Evolutionary conservation across 2,113 vertebrate genomes (phyloP).

Genomic region (Larimichthys crocea): DNA sequence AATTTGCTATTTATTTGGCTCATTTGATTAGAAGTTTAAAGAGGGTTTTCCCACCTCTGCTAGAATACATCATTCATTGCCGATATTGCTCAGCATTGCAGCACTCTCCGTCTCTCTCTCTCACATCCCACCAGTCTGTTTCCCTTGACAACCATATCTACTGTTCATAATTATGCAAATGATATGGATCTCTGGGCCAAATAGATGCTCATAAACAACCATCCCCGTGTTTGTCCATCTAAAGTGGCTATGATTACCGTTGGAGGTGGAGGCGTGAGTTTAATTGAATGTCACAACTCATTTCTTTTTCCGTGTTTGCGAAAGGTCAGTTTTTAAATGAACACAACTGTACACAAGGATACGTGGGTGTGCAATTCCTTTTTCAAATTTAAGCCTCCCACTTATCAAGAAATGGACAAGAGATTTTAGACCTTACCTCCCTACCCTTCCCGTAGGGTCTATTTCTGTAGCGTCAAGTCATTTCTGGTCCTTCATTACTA

Average conservation of each 20-base stretch:
- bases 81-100: not conserved
- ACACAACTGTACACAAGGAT: conserved; percentile 15
- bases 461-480: conserved; percentile 48
- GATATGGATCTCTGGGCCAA: conserved; percentile 60
- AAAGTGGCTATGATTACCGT: conserved; percentile 59
- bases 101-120: conserved; percentile 31
- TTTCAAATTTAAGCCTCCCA: conserved; percentile 30
- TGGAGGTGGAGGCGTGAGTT: conserved; percentile 52
- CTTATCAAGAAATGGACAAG: conserved; percentile 33
- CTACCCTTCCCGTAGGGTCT: conserved; percentile 10
- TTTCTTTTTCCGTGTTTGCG: conserved; percentile 62
- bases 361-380: conserved; percentile 1
- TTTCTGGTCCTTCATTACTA: conserved; percentile 46
- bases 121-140: conserved; percentile 52
- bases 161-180: conserved; percentile 72
- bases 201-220: conserved; percentile 64
- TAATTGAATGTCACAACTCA: conserved; percentile 72
- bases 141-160: conserved; percentile 69
- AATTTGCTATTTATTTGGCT: conserved; percentile 28
- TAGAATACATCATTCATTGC: conserved; percentile 4
- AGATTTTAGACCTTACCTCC: conserved; percentile 17
- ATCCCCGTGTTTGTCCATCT: conserved; percentile 36
- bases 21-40: conserved; percentile 27
- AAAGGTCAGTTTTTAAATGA: conserved; percentile 69
- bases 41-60: conserved; percentile 4